These are phyloP conservation scores for Drosophila erecta DNA, from an alignment of 1,140 invertebrate species.

Conservation along the genomic window DNA sequence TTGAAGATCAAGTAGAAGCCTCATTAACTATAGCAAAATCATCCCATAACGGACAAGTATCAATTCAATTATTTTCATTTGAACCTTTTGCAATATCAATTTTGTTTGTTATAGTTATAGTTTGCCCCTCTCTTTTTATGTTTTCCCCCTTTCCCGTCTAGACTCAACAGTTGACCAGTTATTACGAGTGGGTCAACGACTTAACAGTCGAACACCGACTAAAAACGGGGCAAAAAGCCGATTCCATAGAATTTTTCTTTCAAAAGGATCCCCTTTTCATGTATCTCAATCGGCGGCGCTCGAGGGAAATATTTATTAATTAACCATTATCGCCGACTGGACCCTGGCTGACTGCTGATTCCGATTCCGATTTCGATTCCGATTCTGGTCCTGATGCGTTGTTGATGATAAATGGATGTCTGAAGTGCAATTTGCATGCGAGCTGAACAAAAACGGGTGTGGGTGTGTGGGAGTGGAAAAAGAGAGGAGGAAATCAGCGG, in stretches of 20 bases:
- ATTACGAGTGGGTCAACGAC: conserved; percentile 52
- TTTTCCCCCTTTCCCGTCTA: conserved; percentile 12
- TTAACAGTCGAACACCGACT: conserved; percentile 24
- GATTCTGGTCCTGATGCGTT: conserved; percentile 46
- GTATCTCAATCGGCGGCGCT: conserved; percentile 23
- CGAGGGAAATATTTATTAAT: conserved; percentile 75
- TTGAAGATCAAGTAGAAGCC: no score
- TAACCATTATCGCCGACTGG: conserved; percentile 73
- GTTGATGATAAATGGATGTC: conserved; percentile 73
- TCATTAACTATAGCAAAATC: no score
- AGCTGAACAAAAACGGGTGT: conserved; percentile 30
- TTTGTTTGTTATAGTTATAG: background rate
- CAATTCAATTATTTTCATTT: background rate
- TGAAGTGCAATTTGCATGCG: conserved; percentile 80
- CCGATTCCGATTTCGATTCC: conserved; percentile 23
- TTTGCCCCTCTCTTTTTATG: background rate
- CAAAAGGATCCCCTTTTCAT: conserved; percentile 24
- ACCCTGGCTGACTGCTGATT: conserved; percentile 32
- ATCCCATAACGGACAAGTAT: no score
- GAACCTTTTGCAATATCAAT: background rate
- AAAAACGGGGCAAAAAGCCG: conserved; percentile 5
- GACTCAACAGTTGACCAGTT: conserved; percentile 20
- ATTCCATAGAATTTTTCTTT: conserved; percentile 37
- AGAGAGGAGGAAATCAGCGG: conserved; percentile 52
- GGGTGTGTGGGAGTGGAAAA: conserved; percentile 8